These are phyloP conservation scores for Rhamnusium bicolor DNA, from an alignment of 2,888 invertebrate species.

Conservation along the genomic window DNA sequence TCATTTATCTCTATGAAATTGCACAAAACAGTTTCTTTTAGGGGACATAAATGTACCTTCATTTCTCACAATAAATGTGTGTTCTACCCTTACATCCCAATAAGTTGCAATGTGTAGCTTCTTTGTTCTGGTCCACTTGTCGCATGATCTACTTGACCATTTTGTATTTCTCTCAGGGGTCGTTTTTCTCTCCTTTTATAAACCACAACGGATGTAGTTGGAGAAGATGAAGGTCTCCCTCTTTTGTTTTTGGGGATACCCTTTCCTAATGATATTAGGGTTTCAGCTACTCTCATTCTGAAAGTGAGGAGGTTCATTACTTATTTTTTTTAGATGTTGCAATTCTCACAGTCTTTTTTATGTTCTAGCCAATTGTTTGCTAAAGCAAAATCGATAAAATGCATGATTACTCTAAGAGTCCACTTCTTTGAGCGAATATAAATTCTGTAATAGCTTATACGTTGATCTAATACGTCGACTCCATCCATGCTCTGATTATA, in stretches of 20 bases:
- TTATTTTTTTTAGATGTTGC: neutral
- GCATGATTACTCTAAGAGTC: neutral
- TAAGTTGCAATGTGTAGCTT: slow-evolving; percentile 17
- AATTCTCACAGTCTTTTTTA: neutral
- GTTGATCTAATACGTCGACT: neutral
- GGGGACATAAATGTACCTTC: neutral
- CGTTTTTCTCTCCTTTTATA: slow-evolving; percentile 17
- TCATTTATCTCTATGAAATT: neutral
- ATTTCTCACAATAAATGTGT: neutral
- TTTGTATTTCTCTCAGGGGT: slow-evolving; percentile 17
- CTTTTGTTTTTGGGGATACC: slow-evolving; percentile 3
- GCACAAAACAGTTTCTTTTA: neutral
- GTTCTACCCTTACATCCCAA: slow-evolving; percentile 10
- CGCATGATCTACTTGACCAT: slow-evolving; percentile 22
- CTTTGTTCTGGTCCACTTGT: slow-evolving; percentile 19
- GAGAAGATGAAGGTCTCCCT: slow-evolving; percentile 9
- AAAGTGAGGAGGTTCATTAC: neutral
- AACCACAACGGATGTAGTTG: neutral
- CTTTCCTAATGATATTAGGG: slow-evolving; percentile 1
- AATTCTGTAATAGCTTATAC: neutral
- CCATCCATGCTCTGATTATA: neutral
- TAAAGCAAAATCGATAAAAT: neutral
- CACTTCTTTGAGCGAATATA: neutral
- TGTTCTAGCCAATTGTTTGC: neutral
- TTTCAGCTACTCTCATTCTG: slow-evolving; percentile 15